These are phyloP conservation scores for Ara ararauna DNA, from an alignment of 2,797 vertebrate genomes.

Conservation along the genomic window DNA sequence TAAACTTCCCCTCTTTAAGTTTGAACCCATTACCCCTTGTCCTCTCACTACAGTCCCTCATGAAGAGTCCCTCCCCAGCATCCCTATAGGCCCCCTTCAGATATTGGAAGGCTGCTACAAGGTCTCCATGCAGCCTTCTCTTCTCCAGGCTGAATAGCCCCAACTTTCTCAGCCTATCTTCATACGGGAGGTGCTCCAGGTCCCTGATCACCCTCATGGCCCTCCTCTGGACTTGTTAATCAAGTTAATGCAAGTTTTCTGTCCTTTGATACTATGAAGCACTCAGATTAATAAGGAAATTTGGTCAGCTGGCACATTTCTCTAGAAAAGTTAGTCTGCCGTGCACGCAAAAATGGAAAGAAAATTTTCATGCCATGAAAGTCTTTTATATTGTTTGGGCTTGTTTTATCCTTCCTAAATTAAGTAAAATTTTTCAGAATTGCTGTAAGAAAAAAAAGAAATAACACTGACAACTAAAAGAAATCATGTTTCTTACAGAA, in stretches of 20 bases:
- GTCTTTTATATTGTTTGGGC: not conserved
- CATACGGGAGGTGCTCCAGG: too few relatives aligned
- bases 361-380: not conserved
- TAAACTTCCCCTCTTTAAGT: too few relatives aligned
- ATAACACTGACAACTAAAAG: not conserved
- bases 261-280: not conserved
- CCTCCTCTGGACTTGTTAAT: conserved; percentile 7
- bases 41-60: too few relatives aligned
- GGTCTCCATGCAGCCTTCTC: too few relatives aligned
- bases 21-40: too few relatives aligned
- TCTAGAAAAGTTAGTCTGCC: not conserved
- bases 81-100: too few relatives aligned
- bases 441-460: not conserved
- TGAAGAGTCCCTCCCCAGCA: too few relatives aligned
- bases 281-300: conserved; percentile 26
- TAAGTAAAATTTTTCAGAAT: not conserved
- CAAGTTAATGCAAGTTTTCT: conserved; percentile 51
- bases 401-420: not conserved
- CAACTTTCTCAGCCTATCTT: too few relatives aligned
- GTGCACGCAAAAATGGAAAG: not conserved
- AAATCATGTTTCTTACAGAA: not conserved
- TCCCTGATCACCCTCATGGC: too few relatives aligned
- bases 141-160: too few relatives aligned
- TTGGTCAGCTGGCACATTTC: not conserved
- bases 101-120: too few relatives aligned